phyloP scores from a whole-genome alignment of 2,888 invertebrate genomes.

The Agapostemon virescens region DNA sequence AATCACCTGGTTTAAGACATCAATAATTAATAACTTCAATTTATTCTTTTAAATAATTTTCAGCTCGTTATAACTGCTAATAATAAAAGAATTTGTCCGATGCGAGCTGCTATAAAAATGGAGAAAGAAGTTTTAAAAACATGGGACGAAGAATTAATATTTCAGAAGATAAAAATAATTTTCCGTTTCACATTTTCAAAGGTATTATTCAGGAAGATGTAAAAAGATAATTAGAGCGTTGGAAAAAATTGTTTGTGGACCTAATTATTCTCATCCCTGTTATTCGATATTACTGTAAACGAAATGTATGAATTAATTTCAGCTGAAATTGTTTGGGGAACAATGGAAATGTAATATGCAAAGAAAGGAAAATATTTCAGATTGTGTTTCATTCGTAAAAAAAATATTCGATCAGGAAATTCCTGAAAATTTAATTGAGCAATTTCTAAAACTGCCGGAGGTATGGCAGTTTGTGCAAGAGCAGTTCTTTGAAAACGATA shows the following conservation, averaged over 20 bases:
- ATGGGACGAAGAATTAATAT: background rate
- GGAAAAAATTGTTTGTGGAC: background rate
- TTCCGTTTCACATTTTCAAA: background rate
- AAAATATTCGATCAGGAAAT: background rate
- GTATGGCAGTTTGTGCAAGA: background rate
- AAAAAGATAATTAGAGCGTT: background rate
- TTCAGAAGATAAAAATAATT: background rate
- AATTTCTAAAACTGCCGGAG: background rate
- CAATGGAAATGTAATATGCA: background rate
- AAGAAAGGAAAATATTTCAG: background rate
- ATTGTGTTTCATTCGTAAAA: background rate
- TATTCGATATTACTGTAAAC: background rate
- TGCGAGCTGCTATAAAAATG: background rate
- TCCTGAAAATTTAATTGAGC: background rate
- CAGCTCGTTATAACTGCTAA: background rate
- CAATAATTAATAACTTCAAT: too few species aligned
- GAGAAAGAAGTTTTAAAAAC: background rate
- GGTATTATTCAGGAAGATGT: background rate
- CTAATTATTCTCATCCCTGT: background rate
- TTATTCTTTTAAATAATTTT: background rate
- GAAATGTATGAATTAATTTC: background rate
- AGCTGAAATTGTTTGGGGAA: background rate
- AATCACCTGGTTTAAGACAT: too few species aligned
- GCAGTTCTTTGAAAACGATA: background rate
- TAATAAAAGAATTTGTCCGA: background rate